Conservation (phyloP, 2,113 vertebrate species). For the Rousettus leschenaultii region DNA sequence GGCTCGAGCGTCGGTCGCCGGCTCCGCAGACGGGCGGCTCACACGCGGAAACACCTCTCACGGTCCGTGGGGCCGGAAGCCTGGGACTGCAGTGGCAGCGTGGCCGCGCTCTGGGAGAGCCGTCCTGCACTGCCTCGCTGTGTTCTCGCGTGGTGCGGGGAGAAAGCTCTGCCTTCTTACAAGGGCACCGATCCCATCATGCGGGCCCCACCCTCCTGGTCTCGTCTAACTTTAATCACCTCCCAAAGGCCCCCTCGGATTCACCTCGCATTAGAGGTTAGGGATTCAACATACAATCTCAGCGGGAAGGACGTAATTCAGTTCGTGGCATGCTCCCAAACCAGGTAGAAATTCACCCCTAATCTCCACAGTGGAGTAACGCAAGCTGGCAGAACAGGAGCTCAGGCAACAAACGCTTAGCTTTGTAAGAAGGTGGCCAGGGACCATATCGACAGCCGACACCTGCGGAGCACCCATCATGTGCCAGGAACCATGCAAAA, state of each 20-base stretch:
- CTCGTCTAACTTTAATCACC: background rate
- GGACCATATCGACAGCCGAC: background rate
- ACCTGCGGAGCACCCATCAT: background rate
- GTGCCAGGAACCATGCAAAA: background rate
- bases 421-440: background rate
- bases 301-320: background rate
- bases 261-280: background rate
- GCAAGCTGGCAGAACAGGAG: background rate
- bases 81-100: fast-evolving
- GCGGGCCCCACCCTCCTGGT: too few species aligned
- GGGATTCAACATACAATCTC: background rate
- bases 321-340: background rate
- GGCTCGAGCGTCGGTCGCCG: background rate
- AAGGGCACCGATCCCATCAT: background rate
- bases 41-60: background rate
- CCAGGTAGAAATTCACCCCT: background rate
- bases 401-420: background rate
- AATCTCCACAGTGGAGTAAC: background rate
- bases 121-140: background rate
- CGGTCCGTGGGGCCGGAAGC: background rate
- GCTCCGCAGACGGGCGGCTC: background rate
- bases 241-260: background rate
- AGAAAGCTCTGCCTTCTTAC: background rate
- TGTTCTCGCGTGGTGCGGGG: background rate
- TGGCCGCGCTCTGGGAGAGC: background rate